A percentile compares a stretch with the other conserved stretches of the same genome.
These are phyloP conservation scores for Rhynchotus rufescens DNA, from an alignment of 2,797 vertebrate species.

Conservation along the genomic window DNA sequence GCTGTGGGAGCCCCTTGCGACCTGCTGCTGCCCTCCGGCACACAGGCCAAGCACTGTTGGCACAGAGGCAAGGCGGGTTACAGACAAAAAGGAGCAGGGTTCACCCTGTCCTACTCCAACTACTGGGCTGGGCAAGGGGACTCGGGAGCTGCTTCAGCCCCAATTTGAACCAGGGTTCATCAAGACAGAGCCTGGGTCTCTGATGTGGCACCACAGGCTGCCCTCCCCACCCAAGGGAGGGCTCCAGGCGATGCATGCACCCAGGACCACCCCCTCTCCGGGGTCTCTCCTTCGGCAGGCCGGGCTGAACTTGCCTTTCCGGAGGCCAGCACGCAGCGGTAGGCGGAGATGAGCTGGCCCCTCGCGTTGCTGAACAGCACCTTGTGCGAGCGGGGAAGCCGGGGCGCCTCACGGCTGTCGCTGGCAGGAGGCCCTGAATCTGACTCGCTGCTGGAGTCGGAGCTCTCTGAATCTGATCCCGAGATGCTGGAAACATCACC, in stretches of 20 bases:
- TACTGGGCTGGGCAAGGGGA: no score
- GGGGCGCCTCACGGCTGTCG: not conserved
- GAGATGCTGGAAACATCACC: slow-evolving; percentile 97
- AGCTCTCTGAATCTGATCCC: slow-evolving; percentile 88
- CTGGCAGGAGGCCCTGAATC: slow-evolving; percentile 43
- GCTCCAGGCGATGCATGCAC: not conserved
- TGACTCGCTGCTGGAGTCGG: slow-evolving; percentile 71
- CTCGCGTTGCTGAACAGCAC: slow-evolving; percentile 86
- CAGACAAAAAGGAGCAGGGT: not conserved
- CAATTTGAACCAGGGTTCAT: not conserved
- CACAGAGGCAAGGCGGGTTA: not conserved
- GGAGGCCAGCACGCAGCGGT: slow-evolving; percentile 86
- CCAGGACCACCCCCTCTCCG: not conserved
- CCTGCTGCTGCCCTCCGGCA: not conserved
- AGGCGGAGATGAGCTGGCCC: slow-evolving; percentile 86
- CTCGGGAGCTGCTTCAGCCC: not conserved
- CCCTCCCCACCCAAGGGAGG: not conserved
- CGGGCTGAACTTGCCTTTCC: slow-evolving; percentile 81
- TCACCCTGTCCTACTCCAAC: not conserved
- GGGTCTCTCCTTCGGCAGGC: not conserved
- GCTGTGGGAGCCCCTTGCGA: not conserved
- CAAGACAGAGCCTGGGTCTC: not conserved
- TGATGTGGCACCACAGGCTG: not conserved
- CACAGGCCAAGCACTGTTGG: not conserved
- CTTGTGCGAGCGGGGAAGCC: slow-evolving; percentile 71